Percentiles rank a stretch among this genome's conserved stretches.
These are phyloP conservation scores for Lordiphosa collinella DNA, from an alignment of 1,140 invertebrate genomes.

Conservation along the genomic window DNA sequence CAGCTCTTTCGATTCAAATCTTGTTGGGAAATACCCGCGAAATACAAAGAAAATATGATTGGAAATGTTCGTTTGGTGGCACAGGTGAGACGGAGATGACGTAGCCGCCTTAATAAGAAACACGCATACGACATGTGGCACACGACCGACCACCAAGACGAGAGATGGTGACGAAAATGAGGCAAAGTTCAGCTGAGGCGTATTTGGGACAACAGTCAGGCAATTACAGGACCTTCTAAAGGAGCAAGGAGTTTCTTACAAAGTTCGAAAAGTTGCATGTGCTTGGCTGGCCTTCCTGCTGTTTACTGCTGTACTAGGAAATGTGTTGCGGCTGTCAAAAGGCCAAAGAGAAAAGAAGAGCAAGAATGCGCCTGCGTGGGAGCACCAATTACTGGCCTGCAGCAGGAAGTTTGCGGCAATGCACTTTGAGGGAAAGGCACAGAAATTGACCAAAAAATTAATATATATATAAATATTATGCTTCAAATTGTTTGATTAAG, in stretches of 20 bases:
- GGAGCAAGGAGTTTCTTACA: slow-evolving; percentile 8
- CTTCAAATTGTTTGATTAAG: too few species aligned
- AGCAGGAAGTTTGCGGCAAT: slow-evolving; percentile 53
- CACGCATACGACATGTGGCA: slow-evolving; percentile 73
- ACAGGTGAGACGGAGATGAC: too few species aligned
- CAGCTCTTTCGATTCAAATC: slow-evolving; percentile 6
- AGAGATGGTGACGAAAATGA: slow-evolving; percentile 39
- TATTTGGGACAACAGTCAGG: slow-evolving; percentile 47
- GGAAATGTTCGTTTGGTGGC: too few species aligned
- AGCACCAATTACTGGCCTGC: slow-evolving; percentile 36
- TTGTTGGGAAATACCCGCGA: slow-evolving; percentile 70
- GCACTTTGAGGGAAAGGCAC: slow-evolving; percentile 27
- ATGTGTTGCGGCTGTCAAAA: slow-evolving; percentile 61
- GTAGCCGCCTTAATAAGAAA: slow-evolving; percentile 66
- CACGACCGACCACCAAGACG: too few species aligned
- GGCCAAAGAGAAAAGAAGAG: slow-evolving; percentile 4
- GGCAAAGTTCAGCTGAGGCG: slow-evolving; percentile 42
- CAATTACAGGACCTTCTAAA: slow-evolving; percentile 40
- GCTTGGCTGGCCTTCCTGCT: slow-evolving; percentile 33
- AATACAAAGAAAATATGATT: slow-evolving; percentile 31
- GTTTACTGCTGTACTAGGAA: slow-evolving; percentile 71
- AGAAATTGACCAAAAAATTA: neutral
- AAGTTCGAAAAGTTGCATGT: slow-evolving; percentile 36
- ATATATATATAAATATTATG: too few species aligned
- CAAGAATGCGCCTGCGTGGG: slow-evolving; percentile 57